Percentiles rank a stretch among this genome's conserved stretches.
Evolutionary conservation across 2,797 vertebrate species (phyloP).

Genomic region (Fistularia tabacaria): DNA sequence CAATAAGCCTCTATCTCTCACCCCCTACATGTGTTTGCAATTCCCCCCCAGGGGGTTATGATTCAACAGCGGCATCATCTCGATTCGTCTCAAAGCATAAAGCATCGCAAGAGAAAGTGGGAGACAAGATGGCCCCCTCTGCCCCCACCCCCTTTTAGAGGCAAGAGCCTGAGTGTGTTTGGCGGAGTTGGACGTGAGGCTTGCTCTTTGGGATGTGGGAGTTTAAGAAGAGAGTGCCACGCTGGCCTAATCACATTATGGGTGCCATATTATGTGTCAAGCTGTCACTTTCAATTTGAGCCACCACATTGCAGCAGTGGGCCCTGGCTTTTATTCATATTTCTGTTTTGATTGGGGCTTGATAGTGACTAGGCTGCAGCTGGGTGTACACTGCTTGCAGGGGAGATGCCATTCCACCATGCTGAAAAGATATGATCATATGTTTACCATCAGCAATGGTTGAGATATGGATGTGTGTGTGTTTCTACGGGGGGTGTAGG

Average conservation of each 20-base stretch:
- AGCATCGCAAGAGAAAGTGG: conserved; percentile 65
- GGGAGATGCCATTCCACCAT: conserved; percentile 28
- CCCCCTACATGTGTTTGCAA: conserved; percentile 76
- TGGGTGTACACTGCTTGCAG: conserved; percentile 32
- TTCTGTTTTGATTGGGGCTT: conserved; percentile 73
- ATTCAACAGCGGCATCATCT: conserved; percentile 75
- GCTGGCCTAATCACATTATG: conserved; percentile 81
- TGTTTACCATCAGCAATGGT: conserved; percentile 72
- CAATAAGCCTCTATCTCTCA: conserved; percentile 58
- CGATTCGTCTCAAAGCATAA: conserved; percentile 73
- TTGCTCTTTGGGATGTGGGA: conserved; percentile 72
- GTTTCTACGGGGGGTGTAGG: conserved; percentile 9
- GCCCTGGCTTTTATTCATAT: conserved; percentile 62
- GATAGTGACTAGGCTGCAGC: conserved; percentile 61
- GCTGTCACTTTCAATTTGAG: conserved; percentile 83
- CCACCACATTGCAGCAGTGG: conserved; percentile 48
- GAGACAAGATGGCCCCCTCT: conserved; percentile 57
- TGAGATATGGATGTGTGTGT: conserved; percentile 27
- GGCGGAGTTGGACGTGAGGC: conserved; percentile 69
- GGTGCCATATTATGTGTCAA: conserved; percentile 83
- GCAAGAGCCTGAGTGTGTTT: conserved; percentile 67
- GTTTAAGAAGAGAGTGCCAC: conserved; percentile 70
- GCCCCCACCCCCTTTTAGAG: conserved; percentile 41
- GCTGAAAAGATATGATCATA: conserved; percentile 56
- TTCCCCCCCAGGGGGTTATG: conserved; percentile 73